Evolutionary conservation across 2,797 vertebrate species (phyloP).

Genomic region (Anniella stebbinsi): DNA sequence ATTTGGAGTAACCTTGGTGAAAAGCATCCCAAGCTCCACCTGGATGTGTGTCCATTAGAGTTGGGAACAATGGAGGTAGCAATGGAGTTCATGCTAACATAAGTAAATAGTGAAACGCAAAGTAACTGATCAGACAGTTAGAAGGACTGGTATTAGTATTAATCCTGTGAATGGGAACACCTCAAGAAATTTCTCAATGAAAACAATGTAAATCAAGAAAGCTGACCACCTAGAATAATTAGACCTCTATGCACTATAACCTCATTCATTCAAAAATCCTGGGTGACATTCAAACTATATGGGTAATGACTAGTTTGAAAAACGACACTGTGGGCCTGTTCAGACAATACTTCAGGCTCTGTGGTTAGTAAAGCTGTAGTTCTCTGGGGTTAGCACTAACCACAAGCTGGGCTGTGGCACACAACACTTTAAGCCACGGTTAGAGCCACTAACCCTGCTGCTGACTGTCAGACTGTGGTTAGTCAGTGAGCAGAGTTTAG

Average conservation of each 20-base stretch:
- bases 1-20: neutral
- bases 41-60: neutral
- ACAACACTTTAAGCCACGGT: too few relatives aligned
- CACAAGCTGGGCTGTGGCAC: too few relatives aligned
- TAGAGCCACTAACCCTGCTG: too few relatives aligned
- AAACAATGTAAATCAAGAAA: conserved; percentile 20
- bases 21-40: neutral
- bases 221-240: neutral
- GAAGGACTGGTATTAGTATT: rapidly evolving
- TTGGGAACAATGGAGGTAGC: neutral
- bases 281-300: neutral
- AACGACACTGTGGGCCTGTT: neutral
- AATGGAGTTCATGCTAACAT: neutral
- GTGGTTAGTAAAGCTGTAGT: too few relatives aligned
- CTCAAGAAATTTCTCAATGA: conserved; percentile 4
- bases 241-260: neutral
- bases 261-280: neutral
- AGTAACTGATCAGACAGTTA: neutral
- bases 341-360: too few relatives aligned
- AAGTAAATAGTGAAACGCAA: neutral
- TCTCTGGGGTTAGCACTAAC: too few relatives aligned
- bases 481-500: too few relatives aligned
- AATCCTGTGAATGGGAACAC: neutral
- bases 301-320: neutral
- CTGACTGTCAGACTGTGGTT: too few relatives aligned